phyloP scores from a whole-genome alignment of 2,797 vertebrate genomes.

The Pangasius djambal region DNA sequence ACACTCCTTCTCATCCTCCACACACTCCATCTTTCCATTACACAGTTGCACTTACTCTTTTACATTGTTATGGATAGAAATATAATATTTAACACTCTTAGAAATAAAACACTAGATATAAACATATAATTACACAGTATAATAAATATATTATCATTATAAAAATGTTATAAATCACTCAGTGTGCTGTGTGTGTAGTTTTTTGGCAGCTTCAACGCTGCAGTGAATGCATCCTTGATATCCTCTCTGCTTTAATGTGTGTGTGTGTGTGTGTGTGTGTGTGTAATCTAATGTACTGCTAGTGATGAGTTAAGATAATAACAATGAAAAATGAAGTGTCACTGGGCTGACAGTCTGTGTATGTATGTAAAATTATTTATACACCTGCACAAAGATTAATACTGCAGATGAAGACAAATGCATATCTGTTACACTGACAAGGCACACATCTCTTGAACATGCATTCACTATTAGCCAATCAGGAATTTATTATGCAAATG shows the following conservation, averaged over 20 bases:
- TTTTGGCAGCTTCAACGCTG: background rate
- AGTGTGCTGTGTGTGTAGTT: background rate
- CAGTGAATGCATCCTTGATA: background rate
- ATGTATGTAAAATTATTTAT: background rate
- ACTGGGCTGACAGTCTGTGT: background rate
- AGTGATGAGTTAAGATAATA: conserved; percentile 8
- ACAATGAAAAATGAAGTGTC: background rate
- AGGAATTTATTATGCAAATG: background rate
- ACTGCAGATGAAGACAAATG: background rate
- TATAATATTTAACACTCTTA: background rate
- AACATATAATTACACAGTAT: too few relatives aligned
- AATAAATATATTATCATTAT: background rate
- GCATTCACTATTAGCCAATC: background rate
- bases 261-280: background rate
- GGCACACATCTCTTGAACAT: background rate
- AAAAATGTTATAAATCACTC: background rate
- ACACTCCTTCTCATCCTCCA: background rate
- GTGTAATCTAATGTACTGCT: background rate
- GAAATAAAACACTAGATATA: background rate
- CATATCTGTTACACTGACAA: background rate
- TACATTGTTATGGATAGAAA: background rate
- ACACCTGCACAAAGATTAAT: background rate
- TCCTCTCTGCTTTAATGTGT: background rate
- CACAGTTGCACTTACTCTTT: background rate
- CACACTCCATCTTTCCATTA: background rate